These are phyloP conservation scores for Nematolebias whitei DNA, from an alignment of 2,113 vertebrate genomes.

Conservation along the genomic window DNA sequence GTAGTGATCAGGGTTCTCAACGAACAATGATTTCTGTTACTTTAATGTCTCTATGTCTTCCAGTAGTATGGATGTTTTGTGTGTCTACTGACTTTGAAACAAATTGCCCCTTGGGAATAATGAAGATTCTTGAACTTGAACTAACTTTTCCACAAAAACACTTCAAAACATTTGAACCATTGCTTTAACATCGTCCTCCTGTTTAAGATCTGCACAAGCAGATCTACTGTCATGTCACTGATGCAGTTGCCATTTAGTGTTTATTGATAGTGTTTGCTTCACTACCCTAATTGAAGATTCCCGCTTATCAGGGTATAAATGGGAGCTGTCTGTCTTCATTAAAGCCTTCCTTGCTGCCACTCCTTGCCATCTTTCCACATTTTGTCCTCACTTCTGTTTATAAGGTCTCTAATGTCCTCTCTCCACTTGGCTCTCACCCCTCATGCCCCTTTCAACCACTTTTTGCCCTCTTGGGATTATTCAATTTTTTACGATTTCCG, in stretches of 20 bases:
- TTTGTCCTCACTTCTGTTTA: conserved; percentile 37
- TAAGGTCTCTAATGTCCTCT: conserved; percentile 63
- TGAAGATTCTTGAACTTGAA: no score
- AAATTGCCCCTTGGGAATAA: no score
- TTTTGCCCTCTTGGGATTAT: conserved; percentile 62
- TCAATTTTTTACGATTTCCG: conserved; percentile 73
- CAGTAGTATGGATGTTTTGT: no score
- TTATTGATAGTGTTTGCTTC: conserved; percentile 57
- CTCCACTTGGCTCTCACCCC: conserved; percentile 55
- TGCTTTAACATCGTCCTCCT: conserved; percentile 26
- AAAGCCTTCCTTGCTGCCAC: conserved; percentile 23
- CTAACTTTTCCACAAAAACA: no score
- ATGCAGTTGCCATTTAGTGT: conserved; percentile 52
- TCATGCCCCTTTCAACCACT: conserved; percentile 48
- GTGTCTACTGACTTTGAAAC: no score
- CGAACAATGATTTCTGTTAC: no score
- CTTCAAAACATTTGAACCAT: no score
- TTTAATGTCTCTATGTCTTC: no score
- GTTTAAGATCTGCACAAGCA: conserved; percentile 53
- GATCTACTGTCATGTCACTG: conserved; percentile 50
- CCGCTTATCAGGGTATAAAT: conserved; percentile 57
- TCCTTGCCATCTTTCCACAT: conserved; percentile 40
- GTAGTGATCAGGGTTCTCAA: no score
- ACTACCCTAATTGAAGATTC: conserved; percentile 57
- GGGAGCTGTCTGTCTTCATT: conserved; percentile 75